phyloP scores from a whole-genome alignment of 2,888 invertebrate species.

The Scrobipalpa atriplicella region DNA sequence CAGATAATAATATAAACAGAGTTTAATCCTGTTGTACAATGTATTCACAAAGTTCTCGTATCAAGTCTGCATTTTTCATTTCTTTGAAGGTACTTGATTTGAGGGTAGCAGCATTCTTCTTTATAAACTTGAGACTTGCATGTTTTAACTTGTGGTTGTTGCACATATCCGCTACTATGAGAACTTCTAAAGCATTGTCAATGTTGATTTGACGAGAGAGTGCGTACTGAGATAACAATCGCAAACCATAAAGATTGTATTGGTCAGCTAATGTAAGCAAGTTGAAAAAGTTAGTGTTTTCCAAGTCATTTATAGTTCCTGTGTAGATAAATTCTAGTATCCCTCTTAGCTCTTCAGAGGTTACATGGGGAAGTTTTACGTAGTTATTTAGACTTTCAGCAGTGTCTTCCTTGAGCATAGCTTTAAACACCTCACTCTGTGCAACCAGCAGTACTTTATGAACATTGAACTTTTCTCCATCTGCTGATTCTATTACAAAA shows the following conservation, averaged over 20 bases:
- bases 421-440: conserved; percentile 73
- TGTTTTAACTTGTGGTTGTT: conserved; percentile 60
- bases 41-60: conserved; percentile 62
- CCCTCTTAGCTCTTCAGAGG: conserved; percentile 59
- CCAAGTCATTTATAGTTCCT: conserved; percentile 60
- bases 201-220: conserved; percentile 54
- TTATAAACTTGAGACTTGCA: conserved; percentile 64
- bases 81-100: conserved; percentile 57
- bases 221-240: conserved; percentile 58
- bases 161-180: conserved; percentile 65
- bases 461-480: conserved; percentile 63
- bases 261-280: conserved; percentile 67
- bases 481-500: conserved; percentile 68
- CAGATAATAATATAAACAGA: conserved; percentile 9
- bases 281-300: conserved; percentile 56
- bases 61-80: conserved; percentile 58
- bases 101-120: conserved; percentile 55
- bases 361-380: conserved; percentile 65
- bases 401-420: conserved; percentile 73
- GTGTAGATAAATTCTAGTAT: conserved; percentile 71
- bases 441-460: conserved; percentile 63
- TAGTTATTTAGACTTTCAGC: conserved; percentile 67
- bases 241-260: conserved; percentile 63
- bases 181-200: conserved; percentile 65
- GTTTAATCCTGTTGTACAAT: conserved; percentile 40